Base-by-base conservation (phyloP, 2,797 vertebrate species). In the Notolepis coatsorum region DNA sequence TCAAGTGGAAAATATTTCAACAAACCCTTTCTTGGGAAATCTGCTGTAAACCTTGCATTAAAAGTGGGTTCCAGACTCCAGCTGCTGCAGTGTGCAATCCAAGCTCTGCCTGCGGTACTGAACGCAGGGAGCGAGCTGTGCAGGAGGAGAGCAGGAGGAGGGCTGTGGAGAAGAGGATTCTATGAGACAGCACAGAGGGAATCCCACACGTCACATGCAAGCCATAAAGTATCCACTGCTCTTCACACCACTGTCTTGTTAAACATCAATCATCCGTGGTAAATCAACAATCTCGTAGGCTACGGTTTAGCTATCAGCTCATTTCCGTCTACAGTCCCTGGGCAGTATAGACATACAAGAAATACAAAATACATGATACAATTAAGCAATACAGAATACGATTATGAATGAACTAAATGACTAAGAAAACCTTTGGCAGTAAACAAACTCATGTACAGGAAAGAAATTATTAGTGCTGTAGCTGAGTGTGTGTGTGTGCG, bases 191-290 rank as follows among this genome's bases (percentile, higher is more conserved):
- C 4, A 46, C 8, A 12, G 13, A 55, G 68, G 53, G 51, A 72
- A 63, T 65, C 39, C 64, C 20, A 31, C 33, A 17, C 42, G 41
- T 1, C 23, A 24, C 62, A 55, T 3, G 4, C 33, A 8, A 73
- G 64, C 68, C 72, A 75, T 72, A 72, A 60, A 73, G 17, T 59
- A 35, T 47, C 18, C 27, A 63, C 25, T 46, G 51, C 13, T 64
- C 63, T 67, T 67, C 43, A 76, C 73, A 77, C 77, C 43, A 4
- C 74, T 78, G 68, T 84, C 33, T 65, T 85, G 94, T 95, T 95
- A 96, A 94, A 94, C 90, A 95, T 95, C 89, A 85, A 95, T 89
- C 85, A 85, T 85, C 52, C 68, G 79, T 83, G 88, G 91, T 93
- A 91, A 92, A 90, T 94, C 87, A 94, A 79, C 87, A 88, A 83